phyloP scores from a whole-genome alignment of 2,888 invertebrate species.

The Mylabris sibirica region DNA sequence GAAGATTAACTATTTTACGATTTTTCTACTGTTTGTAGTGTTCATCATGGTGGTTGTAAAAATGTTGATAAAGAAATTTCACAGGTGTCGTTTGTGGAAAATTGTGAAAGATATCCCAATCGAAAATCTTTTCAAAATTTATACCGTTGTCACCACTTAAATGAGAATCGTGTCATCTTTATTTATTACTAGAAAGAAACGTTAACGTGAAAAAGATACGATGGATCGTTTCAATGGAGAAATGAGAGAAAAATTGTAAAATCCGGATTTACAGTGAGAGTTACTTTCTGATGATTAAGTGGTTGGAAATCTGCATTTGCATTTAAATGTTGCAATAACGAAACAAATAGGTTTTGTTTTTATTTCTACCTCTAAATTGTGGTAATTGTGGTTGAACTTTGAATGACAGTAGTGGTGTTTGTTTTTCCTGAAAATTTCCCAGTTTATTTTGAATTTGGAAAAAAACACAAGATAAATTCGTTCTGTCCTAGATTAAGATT shows the following conservation, averaged over 20 bases:
- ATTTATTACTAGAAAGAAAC: not conserved
- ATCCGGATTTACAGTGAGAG: not conserved
- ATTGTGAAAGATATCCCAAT: not conserved
- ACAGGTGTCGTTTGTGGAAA: not conserved
- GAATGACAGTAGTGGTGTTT: not conserved
- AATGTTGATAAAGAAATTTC: not conserved
- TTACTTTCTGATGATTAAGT: not conserved
- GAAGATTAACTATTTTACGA: no score
- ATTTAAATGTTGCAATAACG: not conserved
- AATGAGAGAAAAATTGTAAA: not conserved
- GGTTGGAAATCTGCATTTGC: not conserved
- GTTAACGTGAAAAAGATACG: not conserved
- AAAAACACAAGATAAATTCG: not conserved
- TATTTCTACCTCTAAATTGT: no score
- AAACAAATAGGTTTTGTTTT: not conserved
- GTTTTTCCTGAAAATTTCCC: not conserved
- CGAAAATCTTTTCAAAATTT: slow-evolving; percentile 10
- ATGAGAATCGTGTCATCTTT: slow-evolving; percentile 1
- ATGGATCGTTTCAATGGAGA: not conserved
- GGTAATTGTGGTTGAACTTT: not conserved
- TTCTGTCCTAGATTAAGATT: not conserved
- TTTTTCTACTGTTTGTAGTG: no score
- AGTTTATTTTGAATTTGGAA: not conserved
- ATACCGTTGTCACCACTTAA: not conserved
- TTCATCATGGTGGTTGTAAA: not conserved